phyloP scores from a whole-genome alignment of 1,140 invertebrate species.

The Ceratitis capitata region DNA sequence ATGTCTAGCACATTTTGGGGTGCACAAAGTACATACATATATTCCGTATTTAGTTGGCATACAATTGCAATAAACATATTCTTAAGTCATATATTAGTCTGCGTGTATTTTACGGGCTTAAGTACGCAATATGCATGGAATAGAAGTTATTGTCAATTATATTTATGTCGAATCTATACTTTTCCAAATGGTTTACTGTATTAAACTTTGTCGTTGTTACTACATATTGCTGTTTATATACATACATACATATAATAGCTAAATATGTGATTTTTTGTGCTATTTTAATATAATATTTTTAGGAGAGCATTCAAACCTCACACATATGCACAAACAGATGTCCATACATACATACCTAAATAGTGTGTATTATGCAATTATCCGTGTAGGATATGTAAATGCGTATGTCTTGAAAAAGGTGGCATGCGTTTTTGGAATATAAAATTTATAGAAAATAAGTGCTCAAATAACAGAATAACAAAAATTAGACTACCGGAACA shows the following conservation, averaged over 20 bases:
- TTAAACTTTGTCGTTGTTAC: background rate
- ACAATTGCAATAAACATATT: background rate
- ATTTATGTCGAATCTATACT: background rate
- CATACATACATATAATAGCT: background rate
- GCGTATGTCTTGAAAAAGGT: too few relatives aligned
- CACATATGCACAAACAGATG: background rate
- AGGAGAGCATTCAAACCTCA: background rate
- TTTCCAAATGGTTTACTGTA: background rate
- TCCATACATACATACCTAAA: background rate
- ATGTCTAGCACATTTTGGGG: background rate
- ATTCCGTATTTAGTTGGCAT: background rate
- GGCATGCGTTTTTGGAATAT: too few relatives aligned
- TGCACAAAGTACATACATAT: background rate
- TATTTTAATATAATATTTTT: background rate
- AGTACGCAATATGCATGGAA: background rate
- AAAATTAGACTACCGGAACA: too few relatives aligned
- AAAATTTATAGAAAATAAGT: too few relatives aligned
- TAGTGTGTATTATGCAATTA: too few relatives aligned
- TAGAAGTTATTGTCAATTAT: slow-evolving; percentile 13
- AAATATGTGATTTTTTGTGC: background rate
- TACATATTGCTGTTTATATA: background rate
- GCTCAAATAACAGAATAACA: too few relatives aligned
- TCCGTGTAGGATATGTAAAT: too few relatives aligned
- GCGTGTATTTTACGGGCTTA: background rate
- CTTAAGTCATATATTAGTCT: background rate